Evolutionary conservation across 2,113 vertebrate species (phyloP), one percentile per base, ranked within the genome.

Genomic region (Monopterus albus): DNA sequence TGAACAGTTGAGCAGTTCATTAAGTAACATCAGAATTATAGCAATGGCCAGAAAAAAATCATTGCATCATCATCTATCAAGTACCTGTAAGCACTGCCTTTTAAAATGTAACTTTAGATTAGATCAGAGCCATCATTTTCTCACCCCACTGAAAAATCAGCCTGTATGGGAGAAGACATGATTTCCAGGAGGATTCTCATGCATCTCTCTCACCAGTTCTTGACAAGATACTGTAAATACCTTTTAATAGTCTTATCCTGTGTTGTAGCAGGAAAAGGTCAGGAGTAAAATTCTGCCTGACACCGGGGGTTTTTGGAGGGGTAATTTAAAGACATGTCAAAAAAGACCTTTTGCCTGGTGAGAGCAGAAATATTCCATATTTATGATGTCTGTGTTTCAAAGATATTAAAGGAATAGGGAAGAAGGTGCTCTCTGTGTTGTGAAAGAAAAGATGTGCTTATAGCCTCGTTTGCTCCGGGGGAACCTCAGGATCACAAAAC

Each of bases 281-380:
- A 78, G 39, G 21, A 68, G 57, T 78, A 67, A 65, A 79, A 83
- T 64, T 67, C 56, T 45, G 51, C 50, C 61, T 63, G 69, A 77
- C 75, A 74, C 64, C 14, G 4, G 45, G 42, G 69, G 46, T 75
- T 86, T 83, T 78, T 75, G 73, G 29, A n/a, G 38, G 28, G 47
- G 43, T 75, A 81, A 86, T 83, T 80, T 80, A 83, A 71, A 69
- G 70, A 68, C 69, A 31, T 83, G 69, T 83, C 84, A 86, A 59
- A 21, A 68, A 39, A 47, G 73, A 81, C 77, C 73, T 83, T 81
- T 76, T 64, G 56, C 43, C 56, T 74, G 51, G 59, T 21, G 62
- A 74, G 59, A 38, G 21, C n/a, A 56, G 68, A 62, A 60, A 59
- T 0, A 36, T 51, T 81, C 60, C 65, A 80, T 75, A 81, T 86